phyloP scores from a whole-genome alignment of 1,140 invertebrate genomes.

The Physella acuta region DNA sequence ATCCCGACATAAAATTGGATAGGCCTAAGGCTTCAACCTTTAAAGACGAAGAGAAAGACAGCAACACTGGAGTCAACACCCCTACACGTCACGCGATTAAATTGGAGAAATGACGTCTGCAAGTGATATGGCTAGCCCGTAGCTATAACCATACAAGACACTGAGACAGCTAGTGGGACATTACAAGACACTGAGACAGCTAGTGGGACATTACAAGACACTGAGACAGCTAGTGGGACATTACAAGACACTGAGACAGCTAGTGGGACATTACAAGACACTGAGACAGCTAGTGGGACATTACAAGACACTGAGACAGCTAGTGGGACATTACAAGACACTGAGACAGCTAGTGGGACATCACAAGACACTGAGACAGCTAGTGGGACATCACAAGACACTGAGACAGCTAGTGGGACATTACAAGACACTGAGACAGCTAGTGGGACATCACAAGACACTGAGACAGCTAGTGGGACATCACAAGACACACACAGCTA shows the following conservation, averaged over 20 bases:
- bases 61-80: too few relatives aligned
- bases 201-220: background rate
- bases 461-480: background rate
- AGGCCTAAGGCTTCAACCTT: too few relatives aligned
- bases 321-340: background rate
- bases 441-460: background rate
- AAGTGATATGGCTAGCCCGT: too few relatives aligned
- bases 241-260: background rate
- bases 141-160: too few relatives aligned
- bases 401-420: background rate
- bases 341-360: background rate
- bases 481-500: background rate
- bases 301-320: background rate
- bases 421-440: background rate
- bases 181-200: too few relatives aligned
- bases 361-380: too few relatives aligned
- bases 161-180: too few relatives aligned
- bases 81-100: too few relatives aligned
- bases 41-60: too few relatives aligned
- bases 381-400: background rate
- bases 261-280: background rate
- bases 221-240: background rate
- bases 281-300: background rate
- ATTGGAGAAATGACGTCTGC: too few relatives aligned
- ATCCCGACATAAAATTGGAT: too few relatives aligned